Evolutionary conservation across 1,140 invertebrate species (phyloP).

Genomic region (Drosophila pseudoananassae): DNA sequence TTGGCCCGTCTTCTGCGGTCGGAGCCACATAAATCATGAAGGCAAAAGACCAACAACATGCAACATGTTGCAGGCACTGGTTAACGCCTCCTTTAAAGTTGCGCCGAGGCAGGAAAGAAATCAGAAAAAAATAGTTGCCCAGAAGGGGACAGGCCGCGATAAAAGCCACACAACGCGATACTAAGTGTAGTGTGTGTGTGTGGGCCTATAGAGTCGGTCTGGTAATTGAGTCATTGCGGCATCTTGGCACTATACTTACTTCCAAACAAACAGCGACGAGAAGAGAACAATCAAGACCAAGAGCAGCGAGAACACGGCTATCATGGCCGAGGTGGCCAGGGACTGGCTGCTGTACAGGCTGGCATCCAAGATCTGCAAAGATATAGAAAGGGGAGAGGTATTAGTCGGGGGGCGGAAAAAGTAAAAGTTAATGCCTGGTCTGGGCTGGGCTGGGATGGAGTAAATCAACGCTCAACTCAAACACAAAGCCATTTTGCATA

Average conservation of each 20-base stretch:
- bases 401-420: constrained; percentile 54
- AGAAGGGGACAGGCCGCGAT: constrained; percentile 47
- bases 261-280: constrained; percentile 91
- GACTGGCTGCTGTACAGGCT: constrained; percentile 91
- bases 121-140: constrained; percentile 38
- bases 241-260: constrained; percentile 87
- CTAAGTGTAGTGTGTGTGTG: constrained; percentile 6
- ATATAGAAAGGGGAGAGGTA: constrained; percentile 66
- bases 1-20: constrained; percentile 12
- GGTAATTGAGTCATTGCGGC: constrained; percentile 55
- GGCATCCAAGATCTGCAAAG: constrained; percentile 91
- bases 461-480: constrained; percentile 68
- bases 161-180: constrained; percentile 52
- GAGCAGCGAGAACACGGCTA: constrained; percentile 90
- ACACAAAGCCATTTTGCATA: constrained; percentile 79
- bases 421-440: constrained; percentile 31
- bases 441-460: constrained; percentile 40
- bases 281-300: constrained; percentile 89
- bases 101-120: constrained; percentile 12
- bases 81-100: constrained; percentile 56
- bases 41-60: constrained; percentile 51
- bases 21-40: constrained; percentile 57
- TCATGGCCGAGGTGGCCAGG: constrained; percentile 90
- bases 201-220: constrained; percentile 20
- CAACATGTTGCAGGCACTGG: constrained; percentile 64